Conservation (phyloP, 64 coral and sea anemone species). For the Anthopleura sola region DNA sequence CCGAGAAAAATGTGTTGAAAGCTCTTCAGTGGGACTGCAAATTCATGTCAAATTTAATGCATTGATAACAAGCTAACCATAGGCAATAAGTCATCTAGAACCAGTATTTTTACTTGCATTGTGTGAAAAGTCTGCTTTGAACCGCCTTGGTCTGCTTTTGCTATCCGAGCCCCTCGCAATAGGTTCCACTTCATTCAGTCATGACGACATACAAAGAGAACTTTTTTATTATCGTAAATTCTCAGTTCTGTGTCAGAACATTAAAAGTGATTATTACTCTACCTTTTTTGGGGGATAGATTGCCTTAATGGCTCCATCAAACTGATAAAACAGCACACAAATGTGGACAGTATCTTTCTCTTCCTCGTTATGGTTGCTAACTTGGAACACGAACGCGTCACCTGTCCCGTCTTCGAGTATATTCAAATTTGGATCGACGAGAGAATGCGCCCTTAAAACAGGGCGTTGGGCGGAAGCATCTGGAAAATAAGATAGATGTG, state of each 20-base stretch:
- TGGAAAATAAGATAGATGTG: neutral
- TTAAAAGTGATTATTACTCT: neutral
- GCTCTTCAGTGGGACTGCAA: too few species aligned
- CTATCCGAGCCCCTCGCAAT: too few species aligned
- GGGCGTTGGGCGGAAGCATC: neutral
- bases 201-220: too few species aligned
- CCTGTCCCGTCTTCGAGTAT: slow-evolving; percentile 21
- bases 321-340: slow-evolving; percentile 35
- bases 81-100: too few species aligned
- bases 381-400: slow-evolving; percentile 34
- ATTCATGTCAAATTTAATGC: too few species aligned
- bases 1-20: neutral
- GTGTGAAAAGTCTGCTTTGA: too few species aligned
- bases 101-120: too few species aligned
- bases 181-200: too few species aligned
- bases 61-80: too few species aligned
- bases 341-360: slow-evolving; percentile 18
- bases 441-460: neutral
- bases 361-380: slow-evolving; percentile 29
- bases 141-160: too few species aligned
- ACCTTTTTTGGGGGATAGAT: slow-evolving; percentile 34
- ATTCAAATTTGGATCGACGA: neutral
- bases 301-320: slow-evolving; percentile 28
- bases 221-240: too few species aligned
- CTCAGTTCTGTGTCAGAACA: too few species aligned